phyloP scores from a whole-genome alignment of 2,888 invertebrate species.

The Drosophila mayaguana region DNA sequence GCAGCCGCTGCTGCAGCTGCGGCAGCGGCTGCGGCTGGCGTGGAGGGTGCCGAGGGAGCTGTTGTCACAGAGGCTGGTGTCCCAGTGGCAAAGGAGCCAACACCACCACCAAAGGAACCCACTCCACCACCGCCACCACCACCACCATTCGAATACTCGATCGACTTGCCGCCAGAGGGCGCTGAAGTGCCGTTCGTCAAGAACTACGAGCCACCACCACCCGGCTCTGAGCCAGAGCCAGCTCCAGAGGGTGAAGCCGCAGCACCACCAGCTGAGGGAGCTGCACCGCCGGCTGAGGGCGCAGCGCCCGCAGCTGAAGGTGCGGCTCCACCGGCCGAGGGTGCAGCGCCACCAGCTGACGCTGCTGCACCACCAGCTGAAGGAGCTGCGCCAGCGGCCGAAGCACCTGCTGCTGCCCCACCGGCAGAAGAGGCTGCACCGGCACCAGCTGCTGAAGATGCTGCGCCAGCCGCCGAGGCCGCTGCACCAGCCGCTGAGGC shows the following conservation, averaged over 20 bases:
- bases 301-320: constrained; percentile 66
- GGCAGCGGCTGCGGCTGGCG: constrained; percentile 74
- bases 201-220: constrained; percentile 85
- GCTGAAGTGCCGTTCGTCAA: constrained; percentile 85
- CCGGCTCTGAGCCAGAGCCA: constrained; percentile 82
- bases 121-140: constrained; percentile 85
- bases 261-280: constrained; percentile 79
- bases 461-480: constrained; percentile 77
- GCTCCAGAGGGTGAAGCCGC: constrained; percentile 78
- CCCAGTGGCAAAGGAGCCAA: constrained; percentile 68
- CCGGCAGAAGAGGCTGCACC: constrained; percentile 80
- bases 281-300: constrained; percentile 79
- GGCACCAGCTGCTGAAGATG: constrained; percentile 71
- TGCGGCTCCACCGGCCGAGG: constrained; percentile 62
- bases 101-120: constrained; percentile 83
- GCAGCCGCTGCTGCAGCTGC: constrained; percentile 69
- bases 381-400: constrained; percentile 76
- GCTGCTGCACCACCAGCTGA: constrained; percentile 80
- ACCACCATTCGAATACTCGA: constrained; percentile 85
- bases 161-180: constrained; percentile 85
- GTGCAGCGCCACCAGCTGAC: constrained; percentile 79
- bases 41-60: constrained; percentile 57
- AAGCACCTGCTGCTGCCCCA: constrained; percentile 75
- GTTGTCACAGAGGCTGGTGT: constrained; percentile 58
- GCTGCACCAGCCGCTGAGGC: constrained; percentile 63